A percentile compares a stretch with the other conserved stretches of the same genome.
phyloP scores from a whole-genome alignment of 2,888 invertebrate species.

The Branchipolynoe longqiensis region DNA sequence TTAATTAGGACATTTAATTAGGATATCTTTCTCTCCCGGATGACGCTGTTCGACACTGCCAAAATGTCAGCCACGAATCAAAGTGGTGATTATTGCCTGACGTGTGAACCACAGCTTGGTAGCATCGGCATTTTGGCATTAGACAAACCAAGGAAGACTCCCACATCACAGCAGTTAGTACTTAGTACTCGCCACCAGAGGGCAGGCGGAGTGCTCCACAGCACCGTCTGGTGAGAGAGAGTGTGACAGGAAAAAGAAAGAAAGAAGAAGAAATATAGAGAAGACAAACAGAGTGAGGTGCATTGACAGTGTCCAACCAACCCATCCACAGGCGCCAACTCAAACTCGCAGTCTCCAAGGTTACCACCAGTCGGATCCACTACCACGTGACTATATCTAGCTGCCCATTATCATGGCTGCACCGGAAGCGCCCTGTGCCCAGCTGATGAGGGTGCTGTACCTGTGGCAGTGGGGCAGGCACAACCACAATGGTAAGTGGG shows the following conservation, averaged over 20 bases:
- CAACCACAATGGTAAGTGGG: conserved; percentile 3
- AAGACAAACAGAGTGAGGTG: too few species aligned
- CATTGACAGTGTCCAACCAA: too few species aligned
- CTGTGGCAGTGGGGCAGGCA: conserved; percentile 13
- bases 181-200: neutral
- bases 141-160: neutral
- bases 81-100: conserved; percentile 29
- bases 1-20: conserved; percentile 15
- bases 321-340: neutral
- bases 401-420: neutral
- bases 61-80: conserved; percentile 14
- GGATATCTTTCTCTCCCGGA: neutral
- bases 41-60: conserved; percentile 26
- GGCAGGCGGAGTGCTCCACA: too few species aligned
- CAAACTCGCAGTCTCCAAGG: neutral
- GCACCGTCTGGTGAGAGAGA: too few species aligned
- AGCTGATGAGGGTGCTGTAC: conserved; percentile 19
- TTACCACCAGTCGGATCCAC: neutral
- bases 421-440: conserved; percentile 12
- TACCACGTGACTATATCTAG: neutral
- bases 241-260: neutral
- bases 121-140: neutral
- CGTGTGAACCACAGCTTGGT: conserved; percentile 3
- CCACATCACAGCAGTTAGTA: neutral
- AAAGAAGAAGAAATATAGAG: too few species aligned